Evolutionary conservation across 2,888 invertebrate genomes (phyloP).

Genomic region (Ophion ventricosus): DNA sequence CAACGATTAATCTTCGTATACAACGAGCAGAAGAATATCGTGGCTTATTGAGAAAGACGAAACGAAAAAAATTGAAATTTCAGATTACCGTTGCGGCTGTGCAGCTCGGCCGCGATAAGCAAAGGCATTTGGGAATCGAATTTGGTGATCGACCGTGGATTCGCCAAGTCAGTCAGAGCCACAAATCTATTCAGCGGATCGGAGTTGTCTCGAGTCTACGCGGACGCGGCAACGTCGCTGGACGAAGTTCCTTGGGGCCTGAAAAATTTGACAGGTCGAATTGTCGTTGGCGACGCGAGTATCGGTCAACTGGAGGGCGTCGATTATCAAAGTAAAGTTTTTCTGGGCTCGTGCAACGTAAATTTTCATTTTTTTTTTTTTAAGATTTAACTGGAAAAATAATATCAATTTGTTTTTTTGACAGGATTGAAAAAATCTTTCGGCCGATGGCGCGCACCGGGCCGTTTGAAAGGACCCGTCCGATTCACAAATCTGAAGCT

Average conservation of each 20-base stretch:
- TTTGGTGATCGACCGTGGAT: slow-evolving; percentile 68
- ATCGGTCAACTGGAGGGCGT: slow-evolving; percentile 36
- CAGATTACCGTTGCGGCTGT: slow-evolving; percentile 70
- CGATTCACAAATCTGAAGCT: slow-evolving; percentile 64
- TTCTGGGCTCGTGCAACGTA: neutral
- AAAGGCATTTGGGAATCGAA: slow-evolving; percentile 70
- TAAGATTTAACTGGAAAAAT: slow-evolving; percentile 35
- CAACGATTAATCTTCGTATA: neutral
- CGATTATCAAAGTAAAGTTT: slow-evolving; percentile 53
- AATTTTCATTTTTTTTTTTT: neutral
- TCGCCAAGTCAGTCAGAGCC: slow-evolving; percentile 67
- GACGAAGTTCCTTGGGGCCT: slow-evolving; percentile 63
- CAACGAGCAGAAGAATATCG: neutral
- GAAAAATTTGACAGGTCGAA: slow-evolving; percentile 66
- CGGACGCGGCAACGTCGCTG: slow-evolving; percentile 66
- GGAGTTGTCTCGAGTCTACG: slow-evolving; percentile 64
- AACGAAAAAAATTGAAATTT: slow-evolving; percentile 30
- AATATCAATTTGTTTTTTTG: slow-evolving; percentile 43
- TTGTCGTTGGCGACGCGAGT: slow-evolving; percentile 62
- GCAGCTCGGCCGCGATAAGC: slow-evolving; percentile 64
- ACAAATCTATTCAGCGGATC: slow-evolving; percentile 68
- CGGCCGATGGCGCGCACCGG: slow-evolving; percentile 69
- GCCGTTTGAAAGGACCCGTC: slow-evolving; percentile 67
- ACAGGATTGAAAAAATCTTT: slow-evolving; percentile 59
- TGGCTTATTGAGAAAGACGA: neutral